A percentile compares a stretch with the other conserved stretches of the same genome.
Conservation (phyloP, 1,140 invertebrate species). For the Rhagoletis zephyria region DNA sequence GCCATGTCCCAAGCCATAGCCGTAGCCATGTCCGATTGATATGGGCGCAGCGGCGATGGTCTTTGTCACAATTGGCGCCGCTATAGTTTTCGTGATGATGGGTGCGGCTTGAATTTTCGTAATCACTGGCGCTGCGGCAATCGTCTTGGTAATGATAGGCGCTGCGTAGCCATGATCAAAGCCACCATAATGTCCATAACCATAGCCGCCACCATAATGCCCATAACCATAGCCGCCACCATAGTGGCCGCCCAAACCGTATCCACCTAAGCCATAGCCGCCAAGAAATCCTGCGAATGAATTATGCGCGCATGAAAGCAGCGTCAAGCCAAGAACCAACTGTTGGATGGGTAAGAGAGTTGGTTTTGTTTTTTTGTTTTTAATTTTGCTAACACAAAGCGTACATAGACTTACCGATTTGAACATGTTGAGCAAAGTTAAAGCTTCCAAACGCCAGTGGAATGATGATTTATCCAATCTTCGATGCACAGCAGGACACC, state of each 20-base stretch:
- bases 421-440: constrained; percentile 39
- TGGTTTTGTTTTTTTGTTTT: background rate
- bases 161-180: constrained; percentile 54
- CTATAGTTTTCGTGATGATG: constrained; percentile 67
- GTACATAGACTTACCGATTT: constrained; percentile 43
- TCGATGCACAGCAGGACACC: constrained; percentile 33
- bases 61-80: constrained; percentile 64
- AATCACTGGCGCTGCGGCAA: constrained; percentile 59
- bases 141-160: constrained; percentile 55
- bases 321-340: constrained; percentile 62
- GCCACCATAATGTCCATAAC: constrained; percentile 59
- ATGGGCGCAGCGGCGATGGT: constrained; percentile 59
- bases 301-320: constrained; percentile 49
- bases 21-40: constrained; percentile 63
- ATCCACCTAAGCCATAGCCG: constrained; percentile 59
- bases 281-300: constrained; percentile 62
- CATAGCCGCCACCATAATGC: constrained; percentile 55
- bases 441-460: background rate
- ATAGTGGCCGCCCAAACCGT: constrained; percentile 59
- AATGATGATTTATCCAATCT: background rate
- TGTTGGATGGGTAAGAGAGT: constrained; percentile 2
- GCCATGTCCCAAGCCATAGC: constrained; percentile 63
- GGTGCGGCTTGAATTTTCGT: constrained; percentile 60
- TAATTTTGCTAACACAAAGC: background rate
- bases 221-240: constrained; percentile 58